Evolutionary conservation across 2,888 invertebrate genomes (phyloP).

Genomic region (Lasioglossum figueresi): DNA sequence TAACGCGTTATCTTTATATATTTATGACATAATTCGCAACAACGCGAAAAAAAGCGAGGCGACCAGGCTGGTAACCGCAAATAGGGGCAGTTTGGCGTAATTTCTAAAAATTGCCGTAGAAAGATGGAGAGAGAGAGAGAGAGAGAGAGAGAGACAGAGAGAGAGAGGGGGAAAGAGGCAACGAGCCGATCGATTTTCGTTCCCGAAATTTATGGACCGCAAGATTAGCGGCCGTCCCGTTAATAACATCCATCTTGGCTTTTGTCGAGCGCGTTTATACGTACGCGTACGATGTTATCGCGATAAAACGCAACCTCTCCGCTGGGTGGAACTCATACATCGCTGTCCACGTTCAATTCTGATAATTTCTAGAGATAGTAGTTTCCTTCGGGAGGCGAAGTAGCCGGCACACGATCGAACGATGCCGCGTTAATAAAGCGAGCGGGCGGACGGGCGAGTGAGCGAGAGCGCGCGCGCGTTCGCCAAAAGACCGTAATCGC

Average conservation of each 20-base stretch:
- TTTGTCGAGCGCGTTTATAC: constrained; percentile 24
- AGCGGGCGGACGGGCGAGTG: not conserved
- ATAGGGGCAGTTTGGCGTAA: not conserved
- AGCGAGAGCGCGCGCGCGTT: not conserved
- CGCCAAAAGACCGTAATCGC: constrained; percentile 57
- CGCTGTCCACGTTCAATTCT: constrained; percentile 44
- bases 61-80: not conserved
- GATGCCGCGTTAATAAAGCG: constrained; percentile 55
- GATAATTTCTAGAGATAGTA: constrained; percentile 46
- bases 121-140: not conserved
- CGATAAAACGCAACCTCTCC: constrained; percentile 18
- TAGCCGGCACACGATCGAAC: constrained; percentile 39
- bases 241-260: constrained; percentile 39
- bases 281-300: constrained; percentile 15
- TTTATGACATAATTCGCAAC: not conserved
- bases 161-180: not conserved
- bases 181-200: constrained; percentile 1
- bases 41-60: not conserved
- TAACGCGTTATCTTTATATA: not conserved
- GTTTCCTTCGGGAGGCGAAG: constrained; percentile 39
- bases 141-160: not conserved
- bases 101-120: not conserved
- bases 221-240: constrained; percentile 12
- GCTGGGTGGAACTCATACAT: constrained; percentile 34
- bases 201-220: constrained; percentile 5